Conservation (phyloP, 1,140 invertebrate genomes). For the Paraescarpia echinospica region DNA sequence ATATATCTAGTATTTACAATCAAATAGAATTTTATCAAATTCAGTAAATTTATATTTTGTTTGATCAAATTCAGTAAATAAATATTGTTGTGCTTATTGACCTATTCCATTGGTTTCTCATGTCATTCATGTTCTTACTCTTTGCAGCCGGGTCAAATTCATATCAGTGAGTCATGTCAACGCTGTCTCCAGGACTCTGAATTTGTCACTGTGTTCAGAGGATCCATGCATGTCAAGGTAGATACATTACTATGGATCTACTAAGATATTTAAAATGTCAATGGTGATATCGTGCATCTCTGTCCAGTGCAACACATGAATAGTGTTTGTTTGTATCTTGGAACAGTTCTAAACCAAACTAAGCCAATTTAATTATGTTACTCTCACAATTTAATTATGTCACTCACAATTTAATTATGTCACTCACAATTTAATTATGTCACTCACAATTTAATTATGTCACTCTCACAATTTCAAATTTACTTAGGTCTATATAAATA, state of each 20-base stretch:
- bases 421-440: too few relatives aligned
- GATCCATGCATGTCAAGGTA: conserved; percentile 55
- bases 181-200: conserved; percentile 41
- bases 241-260: not conserved
- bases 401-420: too few relatives aligned
- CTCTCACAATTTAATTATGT: too few relatives aligned
- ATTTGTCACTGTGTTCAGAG: conserved; percentile 49
- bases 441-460: not conserved
- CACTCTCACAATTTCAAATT: too few relatives aligned
- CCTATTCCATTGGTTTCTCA: not conserved
- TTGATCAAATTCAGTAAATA: too few relatives aligned
- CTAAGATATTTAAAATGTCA: conserved; percentile 17
- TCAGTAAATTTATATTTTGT: too few relatives aligned
- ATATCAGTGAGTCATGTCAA: conserved; percentile 54
- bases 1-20: too few relatives aligned
- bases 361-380: not conserved
- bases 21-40: too few relatives aligned
- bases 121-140: not conserved
- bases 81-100: not conserved
- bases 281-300: not conserved
- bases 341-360: conserved; percentile 10
- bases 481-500: too few relatives aligned
- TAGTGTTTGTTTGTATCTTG: not conserved
- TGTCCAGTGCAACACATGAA: not conserved
- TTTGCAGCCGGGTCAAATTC: conserved; percentile 53